Conservation (phyloP, 2,797 vertebrate species). For the Esox masquinongy region DNA sequence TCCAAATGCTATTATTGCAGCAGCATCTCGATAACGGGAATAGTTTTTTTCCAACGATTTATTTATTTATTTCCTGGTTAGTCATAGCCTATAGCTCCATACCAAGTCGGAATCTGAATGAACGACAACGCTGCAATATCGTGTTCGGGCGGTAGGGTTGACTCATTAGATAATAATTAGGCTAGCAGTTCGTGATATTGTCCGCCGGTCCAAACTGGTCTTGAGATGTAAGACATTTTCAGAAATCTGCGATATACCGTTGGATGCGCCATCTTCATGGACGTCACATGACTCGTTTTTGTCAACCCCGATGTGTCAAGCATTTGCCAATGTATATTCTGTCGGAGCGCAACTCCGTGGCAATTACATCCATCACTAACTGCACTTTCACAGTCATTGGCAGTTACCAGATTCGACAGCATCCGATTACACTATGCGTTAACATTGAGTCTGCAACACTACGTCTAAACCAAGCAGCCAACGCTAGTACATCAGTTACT, state of each 20-base stretch:
- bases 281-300: constrained; percentile 76
- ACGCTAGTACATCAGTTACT: constrained; percentile 39
- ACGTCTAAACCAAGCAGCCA: constrained; percentile 42
- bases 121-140: neutral
- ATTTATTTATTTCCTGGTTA: constrained; percentile 40
- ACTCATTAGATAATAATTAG: constrained; percentile 42
- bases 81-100: constrained; percentile 18
- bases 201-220: constrained; percentile 26
- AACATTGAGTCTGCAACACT: constrained; percentile 48
- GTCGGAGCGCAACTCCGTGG: constrained; percentile 19
- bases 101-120: constrained; percentile 35
- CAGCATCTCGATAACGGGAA: constrained; percentile 41
- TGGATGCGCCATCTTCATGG: constrained; percentile 77
- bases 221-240: constrained; percentile 39
- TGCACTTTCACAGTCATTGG: constrained; percentile 30
- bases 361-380: constrained; percentile 57
- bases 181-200: constrained; percentile 23
- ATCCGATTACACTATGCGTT: constrained; percentile 10
- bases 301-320: constrained; percentile 74
- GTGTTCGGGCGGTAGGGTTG: neutral
- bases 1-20: constrained; percentile 54
- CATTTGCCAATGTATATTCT: constrained; percentile 54
- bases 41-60: constrained; percentile 40
- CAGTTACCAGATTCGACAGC: neutral
- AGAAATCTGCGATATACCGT: constrained; percentile 57